Evolutionary conservation across 2,113 vertebrate species (phyloP).

Genomic region (Collichthys lucidus): DNA sequence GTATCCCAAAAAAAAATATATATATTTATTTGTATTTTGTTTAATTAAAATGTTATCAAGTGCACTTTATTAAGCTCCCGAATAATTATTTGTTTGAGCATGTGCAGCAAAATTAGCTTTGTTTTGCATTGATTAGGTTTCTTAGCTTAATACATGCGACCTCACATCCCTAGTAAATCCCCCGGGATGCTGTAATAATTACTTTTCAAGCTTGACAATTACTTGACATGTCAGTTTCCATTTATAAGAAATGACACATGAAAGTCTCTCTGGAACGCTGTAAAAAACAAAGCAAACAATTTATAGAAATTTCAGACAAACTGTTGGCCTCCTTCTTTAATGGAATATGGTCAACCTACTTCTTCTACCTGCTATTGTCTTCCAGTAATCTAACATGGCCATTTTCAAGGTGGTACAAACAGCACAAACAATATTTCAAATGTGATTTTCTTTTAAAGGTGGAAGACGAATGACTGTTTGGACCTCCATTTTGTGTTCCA

Average conservation of each 20-base stretch:
- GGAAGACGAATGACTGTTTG: constrained; percentile 25
- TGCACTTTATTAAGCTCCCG: not conserved
- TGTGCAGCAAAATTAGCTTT: not conserved
- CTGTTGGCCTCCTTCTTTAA: not conserved
- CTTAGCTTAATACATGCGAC: not conserved
- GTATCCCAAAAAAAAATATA: not conserved
- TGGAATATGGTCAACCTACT: not conserved
- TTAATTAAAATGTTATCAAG: not conserved
- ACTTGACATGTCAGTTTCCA: not conserved
- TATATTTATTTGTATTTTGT: too few species aligned
- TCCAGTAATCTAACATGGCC: not conserved
- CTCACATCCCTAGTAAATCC: constrained; percentile 1
- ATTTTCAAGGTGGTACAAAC: not conserved
- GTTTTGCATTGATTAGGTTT: not conserved
- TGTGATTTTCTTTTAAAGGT: constrained; percentile 30
- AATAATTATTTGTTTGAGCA: not conserved
- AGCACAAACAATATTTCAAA: constrained; percentile 28
- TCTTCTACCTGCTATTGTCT: not conserved
- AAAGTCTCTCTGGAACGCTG: not conserved
- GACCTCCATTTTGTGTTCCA: constrained; percentile 5
- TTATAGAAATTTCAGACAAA: not conserved
- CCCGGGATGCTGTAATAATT: not conserved
- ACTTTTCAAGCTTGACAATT: not conserved
- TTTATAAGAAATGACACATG: not conserved
- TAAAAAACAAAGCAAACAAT: not conserved